These are phyloP conservation scores for Synanthedon myopaeformis DNA, from an alignment of 2,888 invertebrate genomes.

Conservation along the genomic window DNA sequence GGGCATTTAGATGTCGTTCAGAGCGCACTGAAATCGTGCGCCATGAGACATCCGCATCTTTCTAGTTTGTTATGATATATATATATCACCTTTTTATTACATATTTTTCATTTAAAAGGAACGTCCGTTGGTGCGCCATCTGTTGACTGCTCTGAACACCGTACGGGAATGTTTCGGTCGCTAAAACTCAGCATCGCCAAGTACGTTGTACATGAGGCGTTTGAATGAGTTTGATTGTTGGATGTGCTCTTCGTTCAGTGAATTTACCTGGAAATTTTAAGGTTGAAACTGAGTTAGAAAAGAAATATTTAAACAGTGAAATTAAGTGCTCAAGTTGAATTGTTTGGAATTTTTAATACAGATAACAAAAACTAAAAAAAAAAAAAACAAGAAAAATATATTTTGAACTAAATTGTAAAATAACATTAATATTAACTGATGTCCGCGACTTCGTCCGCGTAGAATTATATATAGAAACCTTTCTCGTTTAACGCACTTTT, in stretches of 20 bases:
- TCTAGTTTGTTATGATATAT: background rate
- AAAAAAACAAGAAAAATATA: too few species aligned
- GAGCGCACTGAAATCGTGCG: slow-evolving; percentile 3
- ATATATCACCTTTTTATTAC: slow-evolving; percentile 1
- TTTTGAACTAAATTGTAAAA: too few species aligned
- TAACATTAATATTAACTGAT: too few species aligned
- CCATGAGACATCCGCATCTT: background rate
- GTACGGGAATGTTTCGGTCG: slow-evolving; percentile 4
- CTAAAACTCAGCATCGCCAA: slow-evolving; percentile 80
- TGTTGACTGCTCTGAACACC: background rate
- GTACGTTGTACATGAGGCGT: slow-evolving; percentile 90
- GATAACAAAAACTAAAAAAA: too few species aligned
- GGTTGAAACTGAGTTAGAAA: background rate
- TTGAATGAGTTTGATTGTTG: slow-evolving; percentile 94
- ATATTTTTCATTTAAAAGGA: background rate
- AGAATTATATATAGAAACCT: too few species aligned
- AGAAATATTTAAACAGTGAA: background rate
- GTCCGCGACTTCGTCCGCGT: too few species aligned
- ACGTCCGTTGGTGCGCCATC: background rate
- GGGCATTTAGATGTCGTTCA: slow-evolving; percentile 1
- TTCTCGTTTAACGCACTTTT: too few species aligned
- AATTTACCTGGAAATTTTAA: slow-evolving; percentile 69
- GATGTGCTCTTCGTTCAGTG: slow-evolving; percentile 82
- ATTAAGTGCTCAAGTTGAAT: background rate
- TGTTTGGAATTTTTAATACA: too few species aligned